phyloP scores from a whole-genome alignment of 2,113 vertebrate species.

The Coracopsis vasa region DNA sequence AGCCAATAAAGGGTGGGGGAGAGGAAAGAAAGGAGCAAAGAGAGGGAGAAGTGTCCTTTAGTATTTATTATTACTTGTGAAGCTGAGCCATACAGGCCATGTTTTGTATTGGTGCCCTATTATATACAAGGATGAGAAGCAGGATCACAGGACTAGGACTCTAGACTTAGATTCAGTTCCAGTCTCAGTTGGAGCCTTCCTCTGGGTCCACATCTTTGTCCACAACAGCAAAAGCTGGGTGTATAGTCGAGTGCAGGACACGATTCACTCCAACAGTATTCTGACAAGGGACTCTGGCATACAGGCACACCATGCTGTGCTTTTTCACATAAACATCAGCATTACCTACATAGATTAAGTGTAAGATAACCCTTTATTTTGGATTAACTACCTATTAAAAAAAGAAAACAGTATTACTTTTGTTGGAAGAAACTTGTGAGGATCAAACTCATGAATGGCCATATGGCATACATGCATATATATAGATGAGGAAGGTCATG shows the following conservation, averaged over 20 bases:
- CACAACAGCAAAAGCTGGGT: neutral
- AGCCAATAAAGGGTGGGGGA: neutral
- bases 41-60: neutral
- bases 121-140: neutral
- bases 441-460: neutral
- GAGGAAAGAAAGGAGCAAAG: neutral
- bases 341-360: neutral
- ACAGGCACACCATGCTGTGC: neutral
- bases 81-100: neutral
- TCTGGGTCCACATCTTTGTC: neutral
- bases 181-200: neutral
- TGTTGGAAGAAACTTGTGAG: neutral
- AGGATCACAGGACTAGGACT: neutral
- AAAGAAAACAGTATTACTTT: neutral
- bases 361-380: neutral
- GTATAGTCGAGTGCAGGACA: neutral
- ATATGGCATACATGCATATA: neutral
- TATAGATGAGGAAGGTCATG: neutral
- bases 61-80: neutral
- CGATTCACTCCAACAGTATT: neutral
- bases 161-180: neutral
- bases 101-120: neutral
- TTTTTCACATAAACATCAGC: neutral
- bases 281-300: rapidly evolving
- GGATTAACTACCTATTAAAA: neutral